Evolutionary conservation across 2,113 vertebrate species (phyloP), one percentile per base, ranked within the genome.

Genomic region (Oreocharis arfaki): DNA sequence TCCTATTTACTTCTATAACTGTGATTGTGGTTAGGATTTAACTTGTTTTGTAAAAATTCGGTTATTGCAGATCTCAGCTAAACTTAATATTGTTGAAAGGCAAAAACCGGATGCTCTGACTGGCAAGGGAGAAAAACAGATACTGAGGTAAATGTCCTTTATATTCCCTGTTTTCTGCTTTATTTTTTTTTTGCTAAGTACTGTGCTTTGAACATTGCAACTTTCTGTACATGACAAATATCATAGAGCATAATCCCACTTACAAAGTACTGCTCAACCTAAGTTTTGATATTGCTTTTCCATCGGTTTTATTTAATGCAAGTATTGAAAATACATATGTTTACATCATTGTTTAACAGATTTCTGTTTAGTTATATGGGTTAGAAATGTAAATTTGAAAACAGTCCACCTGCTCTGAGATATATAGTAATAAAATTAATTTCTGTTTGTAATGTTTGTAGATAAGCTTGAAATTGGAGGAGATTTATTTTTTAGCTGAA

Each of bases 11-110:
- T 73, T 77, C 52, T 42, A 56, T 69, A 81, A 35, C 30, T 90
- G 13, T 61, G 18, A 37, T 6, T 74, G 4, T 79, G 21, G 12
- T 64, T 73, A 90, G 33, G 13, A 59, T 81, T 70, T 87, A 94
- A 95, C 57, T 93, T 79, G 22, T 60, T 96, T 86, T 88, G 15
- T 80, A 84, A 86, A 95, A 91, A 68, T 30, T 65, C 95, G 53
- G 26, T 69, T 88, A n/a, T 95, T 97, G 37, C 95, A 98, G 97
- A 85, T 74, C 73, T 96, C 97, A 68, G 44, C 91, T 59, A 61
- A 78, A 20, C 87, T 93, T 84, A 97, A 96, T 93, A 61, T 37
- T 67, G 33, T 68, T 88, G 95, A 94, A 95, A 96, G 53, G 69
- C 94, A 95, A 74, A 95, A 97, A 28, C 0, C 21, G 44, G 74